phyloP scores from a whole-genome alignment of 2,113 vertebrate species.

The Podarcis muralis region DNA sequence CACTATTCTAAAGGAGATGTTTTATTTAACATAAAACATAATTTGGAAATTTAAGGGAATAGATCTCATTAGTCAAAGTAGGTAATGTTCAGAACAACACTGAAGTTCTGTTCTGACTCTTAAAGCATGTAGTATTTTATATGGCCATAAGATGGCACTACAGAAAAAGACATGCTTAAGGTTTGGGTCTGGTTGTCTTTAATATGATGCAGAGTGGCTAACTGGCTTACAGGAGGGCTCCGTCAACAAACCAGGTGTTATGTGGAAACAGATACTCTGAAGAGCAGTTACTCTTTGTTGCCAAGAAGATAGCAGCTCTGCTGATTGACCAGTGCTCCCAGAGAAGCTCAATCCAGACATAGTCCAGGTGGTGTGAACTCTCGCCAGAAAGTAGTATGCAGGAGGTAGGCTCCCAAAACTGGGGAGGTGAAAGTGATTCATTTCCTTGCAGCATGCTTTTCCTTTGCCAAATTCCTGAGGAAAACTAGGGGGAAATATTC shows the following conservation, averaged over 20 bases:
- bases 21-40: background rate
- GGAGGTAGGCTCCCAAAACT: background rate
- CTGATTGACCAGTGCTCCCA: background rate
- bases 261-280: background rate
- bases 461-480: fast-evolving
- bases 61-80: background rate
- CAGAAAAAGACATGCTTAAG: background rate
- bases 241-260: background rate
- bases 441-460: background rate
- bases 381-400: background rate
- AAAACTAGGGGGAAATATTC: background rate
- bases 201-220: background rate
- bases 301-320: no score
- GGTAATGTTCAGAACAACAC: background rate
- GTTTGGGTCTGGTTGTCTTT: background rate
- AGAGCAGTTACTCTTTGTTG: no score
- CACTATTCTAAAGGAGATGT: background rate
- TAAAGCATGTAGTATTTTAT: fast-evolving
- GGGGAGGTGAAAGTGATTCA: background rate
- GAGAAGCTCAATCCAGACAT: background rate
- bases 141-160: constrained; percentile 17
- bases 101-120: background rate
- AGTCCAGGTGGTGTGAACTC: background rate
- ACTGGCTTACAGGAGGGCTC: background rate
- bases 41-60: background rate